Base-by-base conservation (phyloP, 2,113 vertebrate genomes). In the Halcyon malimbica region DNA sequence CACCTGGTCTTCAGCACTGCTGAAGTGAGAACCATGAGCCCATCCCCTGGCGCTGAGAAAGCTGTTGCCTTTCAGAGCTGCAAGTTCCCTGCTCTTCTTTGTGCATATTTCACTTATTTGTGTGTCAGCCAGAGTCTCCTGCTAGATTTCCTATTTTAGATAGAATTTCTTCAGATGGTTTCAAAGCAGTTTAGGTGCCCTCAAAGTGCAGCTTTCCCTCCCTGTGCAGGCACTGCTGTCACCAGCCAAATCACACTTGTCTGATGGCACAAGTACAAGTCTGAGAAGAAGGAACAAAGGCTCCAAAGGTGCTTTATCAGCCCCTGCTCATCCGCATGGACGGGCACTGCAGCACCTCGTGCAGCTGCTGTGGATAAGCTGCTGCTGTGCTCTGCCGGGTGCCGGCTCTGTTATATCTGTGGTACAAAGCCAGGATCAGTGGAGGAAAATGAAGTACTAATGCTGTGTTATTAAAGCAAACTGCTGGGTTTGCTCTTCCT, bases 241-340 rank as follows among this genome's bases (percentile, higher is more conserved):
- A 1, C 6, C 64, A 4, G 37, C 26, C 37, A 31, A 44, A 60
- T 39, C 28, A 10, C 31, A 9, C 29, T 29, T 14, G 6, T 16
- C 31, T 29, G 31, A 56, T 2, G 2, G 13, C 18, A 17, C 0
- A 0, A 54, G 28, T 15, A 28, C 1, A 0, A 67, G 25, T 2
- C 16, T 9, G 16, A 53, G 54, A 29, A 74, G 44, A 71, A 62
- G 37, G n/a, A 37, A 5, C 13, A 37, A 73, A 69, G 51, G 26
- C 11, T 44, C n/a, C 3, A 4, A 39, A 65, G 23, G n/a, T 42
- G 35, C 25, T 44, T 92, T 76, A 4, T 17, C 18, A 60, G 20
- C 6, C 6, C 4, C 48, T 69, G 23, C 18, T 50, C 17, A 42
- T 77, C 75, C 2, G 2, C 37, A 3, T 0, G 10, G 20, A 17